These are phyloP conservation scores for Latrodectus geometricus DNA, from an alignment of 1,140 invertebrate genomes.

Conservation along the genomic window DNA sequence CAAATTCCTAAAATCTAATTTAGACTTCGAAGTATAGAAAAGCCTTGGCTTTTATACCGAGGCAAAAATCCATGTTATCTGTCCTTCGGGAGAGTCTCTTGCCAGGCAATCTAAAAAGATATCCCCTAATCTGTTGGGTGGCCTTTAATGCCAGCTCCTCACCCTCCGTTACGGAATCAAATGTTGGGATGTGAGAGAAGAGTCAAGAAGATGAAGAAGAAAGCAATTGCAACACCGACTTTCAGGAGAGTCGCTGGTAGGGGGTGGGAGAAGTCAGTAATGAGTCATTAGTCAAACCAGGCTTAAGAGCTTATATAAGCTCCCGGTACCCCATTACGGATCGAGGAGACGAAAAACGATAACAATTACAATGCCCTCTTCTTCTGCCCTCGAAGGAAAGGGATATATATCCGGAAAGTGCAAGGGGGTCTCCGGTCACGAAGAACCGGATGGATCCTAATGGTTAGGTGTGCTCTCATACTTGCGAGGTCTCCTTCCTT, in stretches of 20 bases:
- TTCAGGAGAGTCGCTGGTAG: constrained; percentile 30
- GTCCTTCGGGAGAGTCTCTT: constrained; percentile 1
- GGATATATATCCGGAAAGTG: constrained; percentile 26
- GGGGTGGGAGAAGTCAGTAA: constrained; percentile 31
- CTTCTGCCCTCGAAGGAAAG: constrained; percentile 5
- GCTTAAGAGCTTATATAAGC: constrained; percentile 59
- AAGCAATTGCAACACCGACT: constrained; percentile 54
- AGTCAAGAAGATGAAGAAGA: constrained; percentile 43
- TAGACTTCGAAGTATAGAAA: neutral
- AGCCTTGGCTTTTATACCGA: neutral
- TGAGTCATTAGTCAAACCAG: constrained; percentile 61
- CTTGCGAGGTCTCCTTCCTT: constrained; percentile 6
- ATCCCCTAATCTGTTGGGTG: constrained; percentile 38
- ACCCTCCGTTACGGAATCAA: constrained; percentile 16
- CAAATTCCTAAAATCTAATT: too few species aligned
- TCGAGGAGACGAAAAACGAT: constrained; percentile 60
- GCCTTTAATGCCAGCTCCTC: constrained; percentile 52
- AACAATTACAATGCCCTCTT: constrained; percentile 47
- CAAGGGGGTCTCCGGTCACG: constrained; percentile 39
- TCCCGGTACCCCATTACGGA: constrained; percentile 50
- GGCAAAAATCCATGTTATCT: constrained; percentile 40
- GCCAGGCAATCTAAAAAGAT: constrained; percentile 51
- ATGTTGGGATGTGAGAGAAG: neutral
- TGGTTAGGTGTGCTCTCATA: constrained; percentile 47
- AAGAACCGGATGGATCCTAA: constrained; percentile 13